These are phyloP conservation scores for Parnassius smintheus DNA, from an alignment of 2,888 invertebrate genomes.

Conservation along the genomic window DNA sequence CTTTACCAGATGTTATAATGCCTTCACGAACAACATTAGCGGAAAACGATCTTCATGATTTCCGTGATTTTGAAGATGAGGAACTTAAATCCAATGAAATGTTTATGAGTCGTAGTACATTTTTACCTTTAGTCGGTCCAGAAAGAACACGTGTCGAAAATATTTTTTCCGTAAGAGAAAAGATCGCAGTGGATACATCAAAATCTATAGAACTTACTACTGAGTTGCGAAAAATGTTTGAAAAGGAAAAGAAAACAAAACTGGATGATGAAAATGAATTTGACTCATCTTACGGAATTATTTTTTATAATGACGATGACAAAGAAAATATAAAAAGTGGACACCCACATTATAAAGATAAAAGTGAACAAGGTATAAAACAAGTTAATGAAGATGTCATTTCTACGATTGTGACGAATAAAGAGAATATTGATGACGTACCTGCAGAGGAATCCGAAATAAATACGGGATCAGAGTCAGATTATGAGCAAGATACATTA, in stretches of 20 bases:
- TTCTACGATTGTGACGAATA: constrained; percentile 11
- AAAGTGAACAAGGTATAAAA: constrained; percentile 21
- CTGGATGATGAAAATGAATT: constrained; percentile 40
- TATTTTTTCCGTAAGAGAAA: constrained; percentile 31
- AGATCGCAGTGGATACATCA: constrained; percentile 25
- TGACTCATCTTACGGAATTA: constrained; percentile 49
- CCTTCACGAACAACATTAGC: constrained; percentile 44
- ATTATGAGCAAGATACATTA: constrained; percentile 37
- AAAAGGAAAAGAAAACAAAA: constrained; percentile 32
- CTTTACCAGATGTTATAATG: constrained; percentile 33
- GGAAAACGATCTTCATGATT: constrained; percentile 35
- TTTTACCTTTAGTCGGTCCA: constrained; percentile 27
- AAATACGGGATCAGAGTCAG: constrained; percentile 28
- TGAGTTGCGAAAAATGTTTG: constrained; percentile 26
- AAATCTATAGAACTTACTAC: constrained; percentile 22
- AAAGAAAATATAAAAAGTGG: constrained; percentile 31
- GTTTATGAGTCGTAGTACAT: constrained; percentile 35
- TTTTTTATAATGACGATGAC: constrained; percentile 56
- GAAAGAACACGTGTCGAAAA: constrained; percentile 34
- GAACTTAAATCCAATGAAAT: constrained; percentile 26
- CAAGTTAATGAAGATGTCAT: constrained; percentile 21
- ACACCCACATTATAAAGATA: constrained; percentile 18
- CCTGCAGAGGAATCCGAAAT: constrained; percentile 29
- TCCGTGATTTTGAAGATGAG: constrained; percentile 38
- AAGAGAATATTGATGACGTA: constrained; percentile 19